Conservation (phyloP, 2,113 vertebrate species). For the Carassius auratus region DNA sequence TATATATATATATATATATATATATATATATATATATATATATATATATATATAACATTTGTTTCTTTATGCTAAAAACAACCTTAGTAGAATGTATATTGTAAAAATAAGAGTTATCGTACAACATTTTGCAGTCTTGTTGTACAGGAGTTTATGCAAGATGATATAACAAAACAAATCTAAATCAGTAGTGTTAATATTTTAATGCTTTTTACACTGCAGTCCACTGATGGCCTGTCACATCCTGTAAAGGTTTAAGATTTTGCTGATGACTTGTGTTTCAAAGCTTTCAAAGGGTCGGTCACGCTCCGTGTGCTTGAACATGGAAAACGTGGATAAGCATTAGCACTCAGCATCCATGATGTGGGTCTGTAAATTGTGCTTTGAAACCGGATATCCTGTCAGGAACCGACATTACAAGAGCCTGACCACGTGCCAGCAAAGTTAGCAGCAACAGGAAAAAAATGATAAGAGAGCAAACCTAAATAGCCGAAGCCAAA, state of each 20-base stretch:
- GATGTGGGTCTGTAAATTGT: neutral
- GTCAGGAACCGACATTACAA: neutral
- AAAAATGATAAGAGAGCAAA: neutral
- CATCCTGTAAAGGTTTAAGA: neutral
- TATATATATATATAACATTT: no score
- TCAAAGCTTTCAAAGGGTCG: neutral
- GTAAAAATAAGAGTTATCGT: no score
- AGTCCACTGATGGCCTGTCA: no score
- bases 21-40: no score
- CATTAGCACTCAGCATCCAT: neutral
- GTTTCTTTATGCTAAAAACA: no score
- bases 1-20: no score
- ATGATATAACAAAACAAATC: no score
- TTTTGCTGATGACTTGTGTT: neutral
- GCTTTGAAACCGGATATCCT: neutral
- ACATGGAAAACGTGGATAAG: neutral
- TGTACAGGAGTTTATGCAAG: no score
- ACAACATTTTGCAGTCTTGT: no score
- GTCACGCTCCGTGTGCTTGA: neutral
- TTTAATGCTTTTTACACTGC: no score
- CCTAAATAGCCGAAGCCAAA: neutral
- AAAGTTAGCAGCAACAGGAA: neutral
- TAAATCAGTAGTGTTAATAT: no score
- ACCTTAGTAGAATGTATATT: no score
- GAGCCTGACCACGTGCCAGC: neutral